phyloP scores from a whole-genome alignment of 2,113 vertebrate genomes.

The Eurystomus gularis region DNA sequence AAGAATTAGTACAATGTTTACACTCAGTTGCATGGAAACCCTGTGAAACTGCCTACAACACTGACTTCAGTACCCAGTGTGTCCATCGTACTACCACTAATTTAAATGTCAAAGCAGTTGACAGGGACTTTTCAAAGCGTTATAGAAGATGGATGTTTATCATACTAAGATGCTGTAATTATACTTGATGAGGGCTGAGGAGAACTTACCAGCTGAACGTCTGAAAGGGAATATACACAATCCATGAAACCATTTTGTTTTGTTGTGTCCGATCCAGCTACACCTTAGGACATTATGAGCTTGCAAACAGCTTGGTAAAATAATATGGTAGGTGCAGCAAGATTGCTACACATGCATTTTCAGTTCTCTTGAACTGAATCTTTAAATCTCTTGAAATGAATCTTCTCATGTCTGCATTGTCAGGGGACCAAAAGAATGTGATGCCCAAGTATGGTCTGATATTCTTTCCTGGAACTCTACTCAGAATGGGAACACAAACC shows the following conservation, averaged over 20 bases:
- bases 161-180: not conserved
- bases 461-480: not conserved
- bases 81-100: not conserved
- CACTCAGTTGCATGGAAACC: not conserved
- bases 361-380: no score
- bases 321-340: accelerated
- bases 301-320: not conserved
- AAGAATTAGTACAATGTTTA: conserved; percentile 35
- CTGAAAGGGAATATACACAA: not conserved
- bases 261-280: not conserved
- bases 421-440: not conserved
- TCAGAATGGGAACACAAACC: not conserved
- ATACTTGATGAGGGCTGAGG: not conserved
- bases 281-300: not conserved
- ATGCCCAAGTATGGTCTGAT: not conserved
- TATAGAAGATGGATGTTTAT: not conserved
- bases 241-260: not conserved
- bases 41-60: not conserved
- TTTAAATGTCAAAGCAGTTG: not conserved
- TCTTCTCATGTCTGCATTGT: not conserved
- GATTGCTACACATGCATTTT: accelerated
- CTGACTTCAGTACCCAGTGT: not conserved
- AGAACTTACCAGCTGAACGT: not conserved
- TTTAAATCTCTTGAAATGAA: no score
- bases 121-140: not conserved